Evolutionary conservation across 30 jellyfish, hydroid and myxozoan species (phyloP).

Genomic region (Rhopilema esculentum): DNA sequence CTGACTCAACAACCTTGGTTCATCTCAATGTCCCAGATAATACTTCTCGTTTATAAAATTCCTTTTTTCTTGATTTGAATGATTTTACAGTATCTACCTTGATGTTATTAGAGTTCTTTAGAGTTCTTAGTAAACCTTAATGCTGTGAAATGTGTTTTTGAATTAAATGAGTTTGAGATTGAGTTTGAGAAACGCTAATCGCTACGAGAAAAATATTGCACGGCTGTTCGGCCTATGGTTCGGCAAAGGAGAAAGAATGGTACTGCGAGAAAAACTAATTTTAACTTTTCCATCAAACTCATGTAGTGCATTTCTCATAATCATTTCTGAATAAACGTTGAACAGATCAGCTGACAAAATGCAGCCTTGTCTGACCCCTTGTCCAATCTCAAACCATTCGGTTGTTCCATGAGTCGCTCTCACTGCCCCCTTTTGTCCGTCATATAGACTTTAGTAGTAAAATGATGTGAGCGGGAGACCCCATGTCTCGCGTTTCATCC

Average conservation of each 20-base stretch:
- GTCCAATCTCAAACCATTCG: slow-evolving; percentile 47
- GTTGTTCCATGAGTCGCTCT: slow-evolving; percentile 42
- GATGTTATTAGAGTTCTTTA: too few species aligned
- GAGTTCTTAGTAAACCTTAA: too few species aligned
- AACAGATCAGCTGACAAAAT: slow-evolving; percentile 48
- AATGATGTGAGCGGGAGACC: slow-evolving; percentile 55
- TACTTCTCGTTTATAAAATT: too few species aligned
- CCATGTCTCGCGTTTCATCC: slow-evolving; percentile 51
- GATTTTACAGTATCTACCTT: too few species aligned
- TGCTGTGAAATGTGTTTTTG: too few species aligned
- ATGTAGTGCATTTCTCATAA: slow-evolving; percentile 13
- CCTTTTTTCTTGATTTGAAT: too few species aligned
- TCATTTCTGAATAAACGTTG: slow-evolving; percentile 30
- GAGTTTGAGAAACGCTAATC: background rate
- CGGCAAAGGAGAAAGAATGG: too few species aligned
- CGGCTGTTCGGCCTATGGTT: too few species aligned
- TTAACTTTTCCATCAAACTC: slow-evolving; percentile 24
- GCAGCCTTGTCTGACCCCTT: slow-evolving; percentile 71
- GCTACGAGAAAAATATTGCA: too few species aligned
- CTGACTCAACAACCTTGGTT: too few species aligned
- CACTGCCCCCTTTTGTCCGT: slow-evolving; percentile 43
- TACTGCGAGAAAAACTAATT: too few species aligned
- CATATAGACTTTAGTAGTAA: slow-evolving; percentile 27
- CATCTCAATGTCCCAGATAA: too few species aligned
- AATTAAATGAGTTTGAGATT: background rate